Evolutionary conservation across 2,888 invertebrate genomes (phyloP).

Genomic region (Dicranocentrus wangi): DNA sequence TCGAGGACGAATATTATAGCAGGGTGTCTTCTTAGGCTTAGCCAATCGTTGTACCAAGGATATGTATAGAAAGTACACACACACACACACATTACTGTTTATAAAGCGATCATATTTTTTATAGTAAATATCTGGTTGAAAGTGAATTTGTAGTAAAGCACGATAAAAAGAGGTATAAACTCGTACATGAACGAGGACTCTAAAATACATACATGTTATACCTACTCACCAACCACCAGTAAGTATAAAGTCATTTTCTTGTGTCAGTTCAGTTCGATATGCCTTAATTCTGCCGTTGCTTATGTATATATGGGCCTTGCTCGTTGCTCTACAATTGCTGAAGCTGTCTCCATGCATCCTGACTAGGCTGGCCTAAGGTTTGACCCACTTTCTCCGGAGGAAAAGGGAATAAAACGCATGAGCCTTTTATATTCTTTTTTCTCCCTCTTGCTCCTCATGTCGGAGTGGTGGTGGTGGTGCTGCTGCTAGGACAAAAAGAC

Average conservation of each 20-base stretch:
- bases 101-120: background rate
- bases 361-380: conserved; percentile 48
- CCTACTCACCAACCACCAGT: no score
- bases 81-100: background rate
- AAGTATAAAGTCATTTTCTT: no score
- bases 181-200: no score
- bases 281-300: background rate
- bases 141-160: no score
- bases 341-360: conserved; percentile 20
- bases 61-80: no score
- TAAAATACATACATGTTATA: no score
- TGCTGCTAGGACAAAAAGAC: background rate
- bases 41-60: no score
- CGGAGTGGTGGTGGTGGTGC: conserved; percentile 20
- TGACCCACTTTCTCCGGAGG: conserved; percentile 61
- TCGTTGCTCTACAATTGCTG: background rate
- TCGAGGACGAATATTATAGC: conserved; percentile 42
- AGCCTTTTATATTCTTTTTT: conserved; percentile 49
- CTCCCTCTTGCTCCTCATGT: background rate
- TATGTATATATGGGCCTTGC: no score
- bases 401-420: conserved; percentile 65
- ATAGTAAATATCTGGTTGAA: background rate
- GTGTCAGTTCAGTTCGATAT: background rate
- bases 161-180: no score
- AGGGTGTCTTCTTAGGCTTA: background rate